Base-by-base conservation (phyloP, 1,140 invertebrate genomes). In the Pseudomyrmex pallidus region DNA sequence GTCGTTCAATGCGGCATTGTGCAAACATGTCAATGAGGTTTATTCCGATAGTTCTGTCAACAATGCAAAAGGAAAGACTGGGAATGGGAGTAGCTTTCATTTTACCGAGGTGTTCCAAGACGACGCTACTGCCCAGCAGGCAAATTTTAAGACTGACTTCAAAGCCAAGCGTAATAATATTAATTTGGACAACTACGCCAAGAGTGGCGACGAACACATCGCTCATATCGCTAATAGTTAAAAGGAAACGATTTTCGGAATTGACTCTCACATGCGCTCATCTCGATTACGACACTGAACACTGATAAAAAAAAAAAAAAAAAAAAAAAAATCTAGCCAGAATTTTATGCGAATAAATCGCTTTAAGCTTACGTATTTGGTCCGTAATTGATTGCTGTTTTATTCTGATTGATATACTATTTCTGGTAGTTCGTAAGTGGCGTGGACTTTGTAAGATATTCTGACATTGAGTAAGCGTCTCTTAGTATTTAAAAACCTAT, bases 61-160 rank as follows among this genome's bases (percentile, higher is more conserved):
- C 74, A 91, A 91, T 86, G 73, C 74, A 59, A 93, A 93, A 25
- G 66, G 88, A 85, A 94, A 94, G 93, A 93, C 93, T 94, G 93
- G 92, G 84, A 92, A 91, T 88, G 91, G 91, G 83, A 87, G 89
- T 91, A 92, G 91, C 78, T 90, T 93, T 85, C 88, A 89, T 83
- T 93, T 92, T 62, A 85, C 85, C 56, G 90, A 91, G 67, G 89
- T 90, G 85, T 93, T 91, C 76, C 89, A 91, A 61, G 88, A 91
- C 80, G 89, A 92, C 78, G 85, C 89, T 90, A 90, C 88, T 64
- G 62, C 85, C 84, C 91, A 90, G 61, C 90, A 90, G 87, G 80
- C 82, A 90, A 93, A 93, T 87, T 92, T 93, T 90, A 94, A 94
- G 93, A 94, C 93, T 94, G 93, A 94, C 77, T 92, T 93, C 83